Evolutionary conservation across 2,797 vertebrate genomes (phyloP), one percentile per base, ranked within the genome.

Genomic region (Etheostoma nigrum): DNA sequence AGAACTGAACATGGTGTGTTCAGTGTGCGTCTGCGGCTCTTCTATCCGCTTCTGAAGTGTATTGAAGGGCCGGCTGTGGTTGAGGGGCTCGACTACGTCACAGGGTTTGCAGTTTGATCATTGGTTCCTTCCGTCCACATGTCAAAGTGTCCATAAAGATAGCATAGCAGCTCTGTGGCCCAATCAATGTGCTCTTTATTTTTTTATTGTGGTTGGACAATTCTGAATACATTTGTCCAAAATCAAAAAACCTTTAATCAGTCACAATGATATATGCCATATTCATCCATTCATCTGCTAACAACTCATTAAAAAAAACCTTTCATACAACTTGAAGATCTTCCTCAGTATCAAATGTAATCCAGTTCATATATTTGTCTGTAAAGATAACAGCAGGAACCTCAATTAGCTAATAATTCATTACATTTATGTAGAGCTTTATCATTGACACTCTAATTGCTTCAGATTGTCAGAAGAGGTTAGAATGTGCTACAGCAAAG

Each of bases 1-100:
- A 60, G 27, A 64, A 79, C 67, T 71, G 67, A 79, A 63, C 58
- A 33, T 68, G 62, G 21, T 73, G 81, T 2, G 70, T 81, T 83
- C 60, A 33, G 60, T 52, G 54, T 78, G 57, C 47, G 14, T 47
- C 58, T 53, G 64, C 62, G 19, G 69, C 55, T 70, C 30, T 30
- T 69, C 36, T 30, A 6, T 49, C 10, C 27, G 2, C 33, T 72
- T 19, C 18, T 48, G 19, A 62, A 42, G 40, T 10, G 18, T 18
- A 0, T 69, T 33, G 15, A 21, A 13, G 25, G 25, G 25, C 8
- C 0, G 11, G 23, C 40, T 45, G 36, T 27, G 33, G 15, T 42
- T 44, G 10, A 40, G 21, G 49, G 42, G 49, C 49, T 18, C 12
- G 42, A 5, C 27, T 30, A 33, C 0, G 30, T 47, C 23, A 57